Conservation (phyloP, 1,140 invertebrate species). For the Lordiphosa stackelbergi region DNA sequence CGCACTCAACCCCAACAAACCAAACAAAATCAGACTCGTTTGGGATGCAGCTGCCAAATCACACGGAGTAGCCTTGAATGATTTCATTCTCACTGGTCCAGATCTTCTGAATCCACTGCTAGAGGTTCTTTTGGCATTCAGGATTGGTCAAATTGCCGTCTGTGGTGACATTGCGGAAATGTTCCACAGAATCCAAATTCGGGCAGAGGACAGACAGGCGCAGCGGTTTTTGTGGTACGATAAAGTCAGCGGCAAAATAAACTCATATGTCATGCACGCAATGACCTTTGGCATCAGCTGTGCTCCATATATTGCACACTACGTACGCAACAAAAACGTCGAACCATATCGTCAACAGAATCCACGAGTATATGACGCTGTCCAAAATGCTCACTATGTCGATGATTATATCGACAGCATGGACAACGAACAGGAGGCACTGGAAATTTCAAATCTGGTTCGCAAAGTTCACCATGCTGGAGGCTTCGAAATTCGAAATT, state of each 20-base stretch:
- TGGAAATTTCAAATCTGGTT: no score
- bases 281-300: neutral
- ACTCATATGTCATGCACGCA: neutral
- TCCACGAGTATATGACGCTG: neutral
- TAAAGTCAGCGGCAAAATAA: neutral
- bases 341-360: neutral
- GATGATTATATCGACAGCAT: no score
- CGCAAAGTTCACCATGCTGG: no score
- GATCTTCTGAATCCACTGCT: neutral
- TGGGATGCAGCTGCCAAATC: neutral
- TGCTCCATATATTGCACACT: neutral
- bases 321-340: neutral
- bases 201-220: neutral
- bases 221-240: conserved; percentile 1
- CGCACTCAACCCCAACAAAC: conserved; percentile 9
- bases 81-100: no score
- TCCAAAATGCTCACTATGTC: no score
- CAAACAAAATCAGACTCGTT: neutral
- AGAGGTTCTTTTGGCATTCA: no score
- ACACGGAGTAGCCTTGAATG: neutral
- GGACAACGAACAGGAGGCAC: no score
- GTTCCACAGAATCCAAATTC: neutral
- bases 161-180: neutral
- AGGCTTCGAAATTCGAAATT: no score
- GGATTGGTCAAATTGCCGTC: neutral